These are phyloP conservation scores for Muscicapa adusta DNA, from an alignment of 2,113 vertebrate genomes.

Conservation along the genomic window DNA sequence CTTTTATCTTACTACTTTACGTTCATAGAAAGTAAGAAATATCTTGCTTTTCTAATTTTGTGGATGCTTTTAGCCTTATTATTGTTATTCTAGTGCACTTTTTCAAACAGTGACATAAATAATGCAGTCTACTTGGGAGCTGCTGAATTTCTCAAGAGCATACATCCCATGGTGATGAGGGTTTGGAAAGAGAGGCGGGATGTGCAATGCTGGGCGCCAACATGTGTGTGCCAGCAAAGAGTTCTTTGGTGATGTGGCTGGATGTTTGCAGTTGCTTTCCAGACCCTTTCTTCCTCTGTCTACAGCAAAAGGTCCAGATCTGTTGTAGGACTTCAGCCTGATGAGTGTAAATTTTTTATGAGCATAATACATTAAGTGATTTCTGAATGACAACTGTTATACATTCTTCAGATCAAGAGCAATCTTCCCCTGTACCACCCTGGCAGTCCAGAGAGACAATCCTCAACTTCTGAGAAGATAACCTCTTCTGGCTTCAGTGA, in stretches of 20 bases:
- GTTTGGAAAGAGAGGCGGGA: not conserved
- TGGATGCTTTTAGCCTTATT: not conserved
- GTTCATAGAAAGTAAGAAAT: not conserved
- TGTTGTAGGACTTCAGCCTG: not conserved
- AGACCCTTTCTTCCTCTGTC: not conserved
- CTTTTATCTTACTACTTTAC: not conserved
- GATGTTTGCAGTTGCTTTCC: not conserved
- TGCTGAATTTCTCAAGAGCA: not conserved
- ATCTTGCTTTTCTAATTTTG: not conserved
- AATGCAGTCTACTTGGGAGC: not conserved
- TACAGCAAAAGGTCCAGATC: not conserved
- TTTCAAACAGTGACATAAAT: not conserved
- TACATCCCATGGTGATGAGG: accelerated
- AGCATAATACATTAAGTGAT: not conserved
- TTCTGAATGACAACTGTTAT: not conserved
- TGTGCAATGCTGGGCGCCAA: not conserved
- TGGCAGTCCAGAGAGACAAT: not conserved
- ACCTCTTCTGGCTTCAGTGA: not conserved
- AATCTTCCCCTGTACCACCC: not conserved
- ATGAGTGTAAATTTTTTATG: not conserved
- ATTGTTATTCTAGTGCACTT: not conserved
- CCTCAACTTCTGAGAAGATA: not conserved
- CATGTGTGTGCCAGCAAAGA: not conserved
- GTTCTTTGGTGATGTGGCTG: not conserved
- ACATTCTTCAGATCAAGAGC: not conserved